Evolutionary conservation across 2,797 vertebrate species (phyloP).

Genomic region (Heteromormyrus szaboi): DNA sequence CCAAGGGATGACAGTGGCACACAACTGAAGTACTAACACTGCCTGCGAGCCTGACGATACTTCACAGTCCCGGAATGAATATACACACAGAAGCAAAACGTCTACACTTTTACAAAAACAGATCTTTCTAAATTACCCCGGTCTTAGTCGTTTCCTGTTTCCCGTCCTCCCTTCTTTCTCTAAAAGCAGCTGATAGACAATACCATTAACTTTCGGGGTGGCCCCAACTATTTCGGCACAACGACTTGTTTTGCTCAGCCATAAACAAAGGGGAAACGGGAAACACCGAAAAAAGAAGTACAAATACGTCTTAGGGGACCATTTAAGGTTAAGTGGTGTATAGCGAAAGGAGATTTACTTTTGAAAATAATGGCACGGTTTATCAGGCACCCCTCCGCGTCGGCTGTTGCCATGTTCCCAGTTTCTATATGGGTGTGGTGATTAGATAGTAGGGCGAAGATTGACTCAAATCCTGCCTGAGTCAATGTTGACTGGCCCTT

Average conservation of each 20-base stretch:
- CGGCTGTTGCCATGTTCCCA: slow-evolving; percentile 73
- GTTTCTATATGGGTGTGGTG: slow-evolving; percentile 73
- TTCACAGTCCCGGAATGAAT: not conserved
- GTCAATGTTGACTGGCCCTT: slow-evolving; percentile 32
- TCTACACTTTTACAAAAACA: not conserved
- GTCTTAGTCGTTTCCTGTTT: slow-evolving; percentile 56
- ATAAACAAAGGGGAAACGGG: not conserved
- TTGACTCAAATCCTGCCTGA: slow-evolving; percentile 48
- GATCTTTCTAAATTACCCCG: not conserved
- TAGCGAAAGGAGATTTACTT: not conserved
- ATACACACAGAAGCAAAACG: not conserved
- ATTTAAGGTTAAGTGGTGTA: not conserved
- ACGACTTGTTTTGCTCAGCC: not conserved
- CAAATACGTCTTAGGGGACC: not conserved
- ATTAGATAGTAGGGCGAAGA: slow-evolving; percentile 62
- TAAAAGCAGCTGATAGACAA: slow-evolving; percentile 53
- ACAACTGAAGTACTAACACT: not conserved
- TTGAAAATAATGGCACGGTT: not conserved
- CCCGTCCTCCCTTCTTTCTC: slow-evolving; percentile 59
- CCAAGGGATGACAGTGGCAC: not conserved
- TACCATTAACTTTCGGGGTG: slow-evolving; percentile 54
- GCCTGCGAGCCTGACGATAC: not conserved
- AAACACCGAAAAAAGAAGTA: not conserved
- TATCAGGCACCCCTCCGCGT: slow-evolving; percentile 45
- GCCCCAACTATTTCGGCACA: not conserved